A percentile compares a stretch with the other conserved stretches of the same genome.
Conservation (phyloP, 2,888 invertebrate species). For the Rhopalosiphum nymphaeae region DNA sequence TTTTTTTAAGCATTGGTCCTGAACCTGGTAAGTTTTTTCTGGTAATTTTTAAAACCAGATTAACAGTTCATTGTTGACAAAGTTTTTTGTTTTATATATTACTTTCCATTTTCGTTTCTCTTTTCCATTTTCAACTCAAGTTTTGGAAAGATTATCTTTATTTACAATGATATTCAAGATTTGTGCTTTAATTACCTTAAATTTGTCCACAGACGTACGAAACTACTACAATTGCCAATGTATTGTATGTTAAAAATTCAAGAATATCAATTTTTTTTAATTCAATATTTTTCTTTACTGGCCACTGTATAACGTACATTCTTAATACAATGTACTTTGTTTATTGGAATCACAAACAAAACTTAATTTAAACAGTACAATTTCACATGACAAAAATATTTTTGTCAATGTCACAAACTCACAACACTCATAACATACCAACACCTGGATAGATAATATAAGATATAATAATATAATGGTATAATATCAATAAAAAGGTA, state of each 20-base stretch:
- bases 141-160: constrained; percentile 20
- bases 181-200: constrained; percentile 17
- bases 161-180: neutral
- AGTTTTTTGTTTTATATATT: neutral
- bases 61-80: neutral
- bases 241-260: neutral
- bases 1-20: constrained; percentile 1
- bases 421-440: neutral
- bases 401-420: neutral
- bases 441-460: neutral
- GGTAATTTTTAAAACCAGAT: no score
- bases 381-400: no score
- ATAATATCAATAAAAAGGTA: neutral
- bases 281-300: neutral
- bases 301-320: no score
- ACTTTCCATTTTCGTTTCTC: neutral
- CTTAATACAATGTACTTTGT: neutral
- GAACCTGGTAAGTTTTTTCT: neutral
- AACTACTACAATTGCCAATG: no score
- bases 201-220: neutral
- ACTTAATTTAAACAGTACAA: no score
- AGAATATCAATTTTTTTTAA: neutral
- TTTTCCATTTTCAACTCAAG: neutral
- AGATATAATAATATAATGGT: neutral
- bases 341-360: neutral